Conservation (phyloP, 2,797 vertebrate species). For the Pipistrellus kuhlii region DNA sequence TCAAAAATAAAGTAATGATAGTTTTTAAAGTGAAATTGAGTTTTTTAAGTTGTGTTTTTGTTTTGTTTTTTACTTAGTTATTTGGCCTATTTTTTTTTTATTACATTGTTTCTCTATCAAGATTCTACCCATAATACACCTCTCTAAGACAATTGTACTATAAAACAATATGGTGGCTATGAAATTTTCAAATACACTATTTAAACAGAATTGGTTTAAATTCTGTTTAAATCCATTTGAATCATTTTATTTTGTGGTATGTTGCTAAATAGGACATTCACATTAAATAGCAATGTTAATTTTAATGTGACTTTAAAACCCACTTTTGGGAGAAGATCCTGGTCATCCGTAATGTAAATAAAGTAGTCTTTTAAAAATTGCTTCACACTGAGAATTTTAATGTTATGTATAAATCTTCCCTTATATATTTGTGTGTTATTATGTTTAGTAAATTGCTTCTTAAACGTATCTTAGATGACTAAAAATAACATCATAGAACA, state of each 20-base stretch:
- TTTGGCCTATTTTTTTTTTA: background rate
- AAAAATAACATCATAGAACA: slow-evolving; percentile 84
- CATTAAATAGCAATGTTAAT: slow-evolving; percentile 80
- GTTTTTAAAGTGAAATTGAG: slow-evolving; percentile 50
- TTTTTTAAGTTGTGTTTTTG: background rate
- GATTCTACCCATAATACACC: background rate
- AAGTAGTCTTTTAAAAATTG: background rate
- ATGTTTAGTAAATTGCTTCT: slow-evolving; percentile 74
- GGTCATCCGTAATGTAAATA: slow-evolving; percentile 59
- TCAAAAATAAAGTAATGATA: slow-evolving; percentile 8
- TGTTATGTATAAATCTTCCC: background rate
- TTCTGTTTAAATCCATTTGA: slow-evolving; percentile 69
- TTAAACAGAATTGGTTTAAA: no score
- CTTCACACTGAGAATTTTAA: background rate
- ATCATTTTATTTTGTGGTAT: slow-evolving; percentile 79
- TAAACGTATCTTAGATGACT: slow-evolving; percentile 72
- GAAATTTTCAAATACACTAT: slow-evolving; percentile 66
- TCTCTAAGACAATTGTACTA: background rate
- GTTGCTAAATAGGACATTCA: slow-evolving; percentile 73
- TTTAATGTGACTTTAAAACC: slow-evolving; percentile 70
- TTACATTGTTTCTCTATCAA: background rate
- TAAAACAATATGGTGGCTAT: slow-evolving; percentile 19
- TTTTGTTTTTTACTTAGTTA: background rate
- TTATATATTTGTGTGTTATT: slow-evolving; percentile 25
- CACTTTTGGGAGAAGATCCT: slow-evolving; percentile 55